Base-by-base conservation (phyloP, 1,140 invertebrate species). In the Mya arenaria region DNA sequence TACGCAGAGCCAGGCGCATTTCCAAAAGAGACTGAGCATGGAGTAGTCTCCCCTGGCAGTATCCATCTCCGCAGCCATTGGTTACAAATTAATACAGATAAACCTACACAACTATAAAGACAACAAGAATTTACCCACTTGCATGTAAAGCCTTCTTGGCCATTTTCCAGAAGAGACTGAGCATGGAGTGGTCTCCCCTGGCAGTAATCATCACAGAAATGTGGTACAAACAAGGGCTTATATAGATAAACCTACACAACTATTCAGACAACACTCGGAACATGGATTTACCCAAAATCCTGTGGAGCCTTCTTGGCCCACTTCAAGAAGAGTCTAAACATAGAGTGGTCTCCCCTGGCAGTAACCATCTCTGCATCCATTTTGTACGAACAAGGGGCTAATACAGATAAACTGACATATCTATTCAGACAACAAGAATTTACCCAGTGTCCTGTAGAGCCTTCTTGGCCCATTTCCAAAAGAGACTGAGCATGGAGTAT, bases 381-480 rank as follows among this genome's bases (percentile, higher is more conserved):
- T 60, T 15, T 60, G 58, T 28, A 60, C 10, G 25, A 60, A 60
- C 15, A 15, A 60, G 10, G 13, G 32, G 15, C n/a, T 17, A 2
- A 13, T 8, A 23, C 19, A 15, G 10, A 13, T 10, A 25, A 25
- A 15, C 23, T 34, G 5, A 4, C 8, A 5, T 25, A 23, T 13
- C 23, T 44, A 6, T 8, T 39, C 39, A 68, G 5, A 32, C 4
- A 65, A 37, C 13, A 39, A 52, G 4, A 10, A n/a, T 55, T 37
- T 55, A 48, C 60, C 19, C 37, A 5, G 13, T 56, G 41, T n/a
- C 8, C 4, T 5, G 55, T 28, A 28, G 13, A 41, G 34, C 34
- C 34, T 56, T 68, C 34, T 78, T n/a, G 52, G 75, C 23, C 82
- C 82, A 83, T 58, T 75, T 77, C 72, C 74, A 83, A 36, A 62